These are phyloP conservation scores for Penaeus indicus DNA, from an alignment of 1,140 invertebrate species.

Conservation along the genomic window DNA sequence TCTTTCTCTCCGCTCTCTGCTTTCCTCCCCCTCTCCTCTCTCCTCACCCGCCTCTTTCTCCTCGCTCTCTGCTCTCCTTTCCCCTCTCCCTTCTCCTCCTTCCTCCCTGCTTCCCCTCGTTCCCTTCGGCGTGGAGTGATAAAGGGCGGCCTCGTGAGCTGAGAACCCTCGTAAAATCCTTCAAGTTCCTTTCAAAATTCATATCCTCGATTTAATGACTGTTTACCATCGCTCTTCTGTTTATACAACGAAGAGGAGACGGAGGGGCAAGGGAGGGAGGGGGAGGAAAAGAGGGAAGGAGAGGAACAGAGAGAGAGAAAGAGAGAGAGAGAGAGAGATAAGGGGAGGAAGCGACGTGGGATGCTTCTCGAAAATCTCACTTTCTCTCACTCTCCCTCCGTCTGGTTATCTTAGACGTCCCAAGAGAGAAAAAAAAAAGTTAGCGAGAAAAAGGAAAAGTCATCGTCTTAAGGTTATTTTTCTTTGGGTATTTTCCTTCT, in stretches of 20 bases:
- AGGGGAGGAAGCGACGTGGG: not conserved
- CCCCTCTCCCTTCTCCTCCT: constrained; percentile 5
- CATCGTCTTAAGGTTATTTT: no score
- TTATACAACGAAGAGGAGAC: constrained; percentile 54
- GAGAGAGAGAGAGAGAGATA: not conserved
- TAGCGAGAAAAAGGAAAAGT: no score
- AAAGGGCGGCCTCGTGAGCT: constrained; percentile 57
- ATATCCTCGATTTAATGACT: constrained; percentile 65
- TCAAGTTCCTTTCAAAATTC: constrained; percentile 64
- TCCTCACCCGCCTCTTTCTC: not conserved
- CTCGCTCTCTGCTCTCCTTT: not conserved
- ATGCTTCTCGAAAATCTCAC: not conserved
- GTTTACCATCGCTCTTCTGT: constrained; percentile 63
- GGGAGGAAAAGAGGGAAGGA: not conserved
- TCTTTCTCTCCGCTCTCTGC: not conserved
- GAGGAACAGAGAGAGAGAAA: not conserved
- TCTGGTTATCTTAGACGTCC: not conserved
- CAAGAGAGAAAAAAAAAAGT: no score
- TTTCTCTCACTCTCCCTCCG: not conserved
- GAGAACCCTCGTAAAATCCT: constrained; percentile 62
- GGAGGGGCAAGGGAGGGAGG: not conserved
- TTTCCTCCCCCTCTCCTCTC: not conserved
- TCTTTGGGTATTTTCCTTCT: no score
- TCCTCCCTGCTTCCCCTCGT: constrained; percentile 34
- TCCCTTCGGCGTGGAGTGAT: constrained; percentile 54